Percentiles rank a stretch among this genome's conserved stretches.
These are phyloP conservation scores for Portunus trituberculatus DNA, from an alignment of 1,140 invertebrate genomes.

Conservation along the genomic window DNA sequence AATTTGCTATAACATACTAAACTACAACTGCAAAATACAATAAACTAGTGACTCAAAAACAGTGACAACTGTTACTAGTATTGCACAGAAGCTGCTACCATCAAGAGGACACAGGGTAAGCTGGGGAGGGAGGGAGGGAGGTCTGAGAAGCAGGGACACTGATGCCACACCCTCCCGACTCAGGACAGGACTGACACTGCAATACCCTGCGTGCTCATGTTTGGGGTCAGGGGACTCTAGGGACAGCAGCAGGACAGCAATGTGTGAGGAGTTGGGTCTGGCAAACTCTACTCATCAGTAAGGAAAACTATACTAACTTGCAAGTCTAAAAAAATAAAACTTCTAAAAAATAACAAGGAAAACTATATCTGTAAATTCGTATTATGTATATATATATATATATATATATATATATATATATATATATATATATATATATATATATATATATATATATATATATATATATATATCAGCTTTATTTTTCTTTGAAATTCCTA, in stretches of 20 bases:
- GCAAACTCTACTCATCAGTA: not conserved
- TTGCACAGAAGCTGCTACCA: slow-evolving; percentile 49
- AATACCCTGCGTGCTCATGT: not conserved
- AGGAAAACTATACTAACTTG: not conserved
- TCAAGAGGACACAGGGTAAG: slow-evolving; percentile 44
- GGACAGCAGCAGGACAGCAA: slow-evolving; percentile 17
- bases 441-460: no score
- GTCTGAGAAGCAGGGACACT: slow-evolving; percentile 6
- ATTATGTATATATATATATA: not conserved
- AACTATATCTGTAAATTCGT: not conserved
- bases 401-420: no score
- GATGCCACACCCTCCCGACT: not conserved
- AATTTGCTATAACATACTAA: slow-evolving; percentile 61
- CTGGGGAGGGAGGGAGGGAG: not conserved
- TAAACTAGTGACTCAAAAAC: slow-evolving; percentile 21
- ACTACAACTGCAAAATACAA: slow-evolving; percentile 45
- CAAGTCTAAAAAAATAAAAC: not conserved
- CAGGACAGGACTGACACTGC: not conserved
- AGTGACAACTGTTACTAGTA: slow-evolving; percentile 23
- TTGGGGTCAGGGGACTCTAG: not conserved
- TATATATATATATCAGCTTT: not conserved
- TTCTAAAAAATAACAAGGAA: not conserved
- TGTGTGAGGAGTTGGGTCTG: not conserved
- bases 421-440: no score
- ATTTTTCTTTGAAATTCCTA: not conserved